A percentile compares a stretch with the other conserved stretches of the same genome.
These are phyloP conservation scores for Epicampocera succincta DNA, from an alignment of 2,888 invertebrate genomes.

Conservation along the genomic window DNA sequence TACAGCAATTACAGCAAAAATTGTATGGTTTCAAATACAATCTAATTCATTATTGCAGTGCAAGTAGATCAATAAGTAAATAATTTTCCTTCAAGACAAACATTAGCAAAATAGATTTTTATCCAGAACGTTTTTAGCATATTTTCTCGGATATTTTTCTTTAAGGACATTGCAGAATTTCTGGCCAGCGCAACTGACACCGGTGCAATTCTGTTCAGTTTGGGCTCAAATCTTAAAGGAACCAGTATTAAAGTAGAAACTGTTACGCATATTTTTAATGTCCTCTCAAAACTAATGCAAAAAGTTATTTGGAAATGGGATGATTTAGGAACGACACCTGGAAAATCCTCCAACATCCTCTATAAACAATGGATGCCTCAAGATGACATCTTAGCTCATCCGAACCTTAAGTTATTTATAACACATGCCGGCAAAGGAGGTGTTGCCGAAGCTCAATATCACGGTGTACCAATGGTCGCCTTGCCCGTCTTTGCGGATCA, in stretches of 20 bases:
- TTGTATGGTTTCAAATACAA: too few species aligned
- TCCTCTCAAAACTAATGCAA: constrained; percentile 84
- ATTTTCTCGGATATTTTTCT: too few species aligned
- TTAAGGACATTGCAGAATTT: constrained; percentile 78
- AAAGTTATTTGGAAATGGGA: constrained; percentile 88
- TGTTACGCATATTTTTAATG: constrained; percentile 83
- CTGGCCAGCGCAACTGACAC: constrained; percentile 79
- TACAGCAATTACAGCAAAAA: too few species aligned
- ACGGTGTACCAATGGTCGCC: constrained; percentile 83
- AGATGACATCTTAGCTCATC: constrained; percentile 85
- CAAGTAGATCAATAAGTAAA: too few species aligned
- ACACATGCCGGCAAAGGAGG: constrained; percentile 87
- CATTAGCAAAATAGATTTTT: too few species aligned
- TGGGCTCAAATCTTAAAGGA: constrained; percentile 81
- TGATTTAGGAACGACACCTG: constrained; percentile 81
- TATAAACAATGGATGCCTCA: constrained; percentile 87
- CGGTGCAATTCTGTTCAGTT: constrained; percentile 81
- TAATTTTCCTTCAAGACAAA: too few species aligned
- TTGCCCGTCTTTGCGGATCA: constrained; percentile 80
- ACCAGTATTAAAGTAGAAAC: constrained; percentile 82
- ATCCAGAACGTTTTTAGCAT: too few species aligned
- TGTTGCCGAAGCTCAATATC: constrained; percentile 84
- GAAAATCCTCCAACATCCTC: constrained; percentile 81
- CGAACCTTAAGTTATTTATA: constrained; percentile 84
- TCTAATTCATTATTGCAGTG: too few species aligned